Evolutionary conservation across 2,888 invertebrate species (phyloP).

Genomic region (Leuctra nigra): DNA sequence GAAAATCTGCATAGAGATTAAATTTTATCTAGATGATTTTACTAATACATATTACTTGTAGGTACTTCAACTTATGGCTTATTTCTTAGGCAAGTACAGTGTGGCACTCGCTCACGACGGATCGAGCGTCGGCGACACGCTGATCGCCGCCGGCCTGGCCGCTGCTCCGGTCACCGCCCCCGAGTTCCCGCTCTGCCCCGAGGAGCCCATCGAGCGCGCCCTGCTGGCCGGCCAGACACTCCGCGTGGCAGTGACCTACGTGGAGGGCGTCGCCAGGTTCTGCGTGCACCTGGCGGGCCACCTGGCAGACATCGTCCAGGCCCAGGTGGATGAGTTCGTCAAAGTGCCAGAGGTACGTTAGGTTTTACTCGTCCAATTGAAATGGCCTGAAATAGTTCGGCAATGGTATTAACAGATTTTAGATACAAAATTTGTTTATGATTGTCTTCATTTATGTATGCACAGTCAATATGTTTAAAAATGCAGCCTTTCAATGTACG

Average conservation of each 20-base stretch:
- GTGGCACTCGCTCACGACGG: constrained; percentile 36
- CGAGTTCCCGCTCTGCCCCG: background rate
- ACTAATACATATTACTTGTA: too few species aligned
- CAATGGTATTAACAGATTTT: too few species aligned
- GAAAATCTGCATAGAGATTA: too few species aligned
- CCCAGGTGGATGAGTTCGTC: constrained; percentile 17
- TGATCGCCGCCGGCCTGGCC: constrained; percentile 48
- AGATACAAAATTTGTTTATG: too few species aligned
- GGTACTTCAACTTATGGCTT: too few species aligned
- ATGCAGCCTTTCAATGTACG: too few species aligned
- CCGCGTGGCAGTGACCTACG: constrained; percentile 39
- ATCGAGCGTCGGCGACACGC: constrained; percentile 43
- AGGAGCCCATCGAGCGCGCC: constrained; percentile 37
- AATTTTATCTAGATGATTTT: too few species aligned
- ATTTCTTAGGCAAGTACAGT: constrained; percentile 5
- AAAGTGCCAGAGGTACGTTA: constrained; percentile 16
- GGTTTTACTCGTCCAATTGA: too few species aligned
- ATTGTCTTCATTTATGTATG: too few species aligned
- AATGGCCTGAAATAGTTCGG: too few species aligned
- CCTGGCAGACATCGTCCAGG: constrained; percentile 32
- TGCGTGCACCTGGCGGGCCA: constrained; percentile 42
- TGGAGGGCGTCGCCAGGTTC: constrained; percentile 41
- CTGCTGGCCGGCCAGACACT: constrained; percentile 43
- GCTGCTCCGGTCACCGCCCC: constrained; percentile 30
- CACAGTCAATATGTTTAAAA: too few species aligned